These are phyloP conservation scores for Phaethornis superciliosus DNA, from an alignment of 2,113 vertebrate genomes.

Conservation along the genomic window DNA sequence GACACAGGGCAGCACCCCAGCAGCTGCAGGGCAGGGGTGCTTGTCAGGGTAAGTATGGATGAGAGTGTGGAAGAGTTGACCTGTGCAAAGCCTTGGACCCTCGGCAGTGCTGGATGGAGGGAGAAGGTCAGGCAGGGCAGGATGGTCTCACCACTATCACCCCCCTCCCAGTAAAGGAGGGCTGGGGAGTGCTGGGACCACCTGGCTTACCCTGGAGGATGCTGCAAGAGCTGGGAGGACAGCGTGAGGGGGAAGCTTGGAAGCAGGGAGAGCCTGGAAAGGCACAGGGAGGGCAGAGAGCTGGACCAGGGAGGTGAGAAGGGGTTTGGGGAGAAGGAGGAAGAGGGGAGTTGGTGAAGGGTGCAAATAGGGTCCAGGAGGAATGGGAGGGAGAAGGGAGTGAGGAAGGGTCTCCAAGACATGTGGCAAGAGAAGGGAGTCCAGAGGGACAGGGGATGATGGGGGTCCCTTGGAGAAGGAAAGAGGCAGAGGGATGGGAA, in stretches of 20 bases:
- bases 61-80: no score
- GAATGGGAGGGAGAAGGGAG: neutral
- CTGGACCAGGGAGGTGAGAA: neutral
- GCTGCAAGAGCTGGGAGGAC: neutral
- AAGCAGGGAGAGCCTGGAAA: neutral
- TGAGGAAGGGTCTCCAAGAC: neutral
- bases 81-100: neutral
- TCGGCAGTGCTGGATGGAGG: accelerated
- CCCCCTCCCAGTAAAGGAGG: neutral
- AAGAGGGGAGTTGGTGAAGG: neutral
- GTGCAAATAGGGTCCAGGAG: neutral
- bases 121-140: accelerated
- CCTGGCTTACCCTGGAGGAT: accelerated
- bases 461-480: no score
- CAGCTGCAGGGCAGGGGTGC: neutral
- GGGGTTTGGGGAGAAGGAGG: neutral
- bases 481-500: neutral
- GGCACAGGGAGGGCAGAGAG: neutral
- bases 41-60: neutral
- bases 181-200: accelerated
- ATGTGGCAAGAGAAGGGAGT: accelerated
- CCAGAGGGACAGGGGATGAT: accelerated
- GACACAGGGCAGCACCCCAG: neutral
- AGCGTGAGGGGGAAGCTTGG: neutral
- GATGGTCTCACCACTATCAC: neutral